Conservation (phyloP, 2,113 vertebrate genomes). For the Orthonyx spaldingii region DNA sequence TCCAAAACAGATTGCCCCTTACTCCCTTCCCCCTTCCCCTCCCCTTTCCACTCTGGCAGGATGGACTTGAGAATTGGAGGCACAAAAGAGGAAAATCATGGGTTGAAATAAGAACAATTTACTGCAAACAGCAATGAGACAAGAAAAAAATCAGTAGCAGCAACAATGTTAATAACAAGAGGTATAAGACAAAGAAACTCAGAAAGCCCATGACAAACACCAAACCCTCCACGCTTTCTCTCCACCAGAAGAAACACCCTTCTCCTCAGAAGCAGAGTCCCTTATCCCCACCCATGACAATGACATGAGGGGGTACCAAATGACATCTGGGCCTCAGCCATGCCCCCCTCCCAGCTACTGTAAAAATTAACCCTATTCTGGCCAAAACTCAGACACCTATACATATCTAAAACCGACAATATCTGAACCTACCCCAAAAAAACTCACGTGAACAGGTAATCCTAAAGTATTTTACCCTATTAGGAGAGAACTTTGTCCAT, state of each 20-base stretch:
- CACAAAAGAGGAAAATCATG: neutral
- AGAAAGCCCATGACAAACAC: rapidly evolving
- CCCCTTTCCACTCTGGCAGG: rapidly evolving
- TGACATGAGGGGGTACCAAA: neutral
- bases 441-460: neutral
- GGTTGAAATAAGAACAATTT: neutral
- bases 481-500: neutral
- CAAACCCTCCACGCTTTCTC: neutral
- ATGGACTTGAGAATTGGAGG: neutral
- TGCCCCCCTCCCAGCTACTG: neutral
- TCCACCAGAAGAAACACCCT: rapidly evolving
- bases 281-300: neutral
- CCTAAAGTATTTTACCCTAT: neutral
- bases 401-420: neutral
- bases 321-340: no score
- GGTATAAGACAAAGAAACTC: neutral
- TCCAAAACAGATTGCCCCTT: neutral
- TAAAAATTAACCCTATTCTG: neutral
- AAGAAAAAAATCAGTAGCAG: neutral
- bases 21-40: rapidly evolving
- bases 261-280: neutral
- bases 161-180: neutral
- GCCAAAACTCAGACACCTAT: neutral
- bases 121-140: neutral
- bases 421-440: neutral